Base-by-base conservation (phyloP, 2,113 vertebrate genomes). In the Tonatia bakeri region DNA sequence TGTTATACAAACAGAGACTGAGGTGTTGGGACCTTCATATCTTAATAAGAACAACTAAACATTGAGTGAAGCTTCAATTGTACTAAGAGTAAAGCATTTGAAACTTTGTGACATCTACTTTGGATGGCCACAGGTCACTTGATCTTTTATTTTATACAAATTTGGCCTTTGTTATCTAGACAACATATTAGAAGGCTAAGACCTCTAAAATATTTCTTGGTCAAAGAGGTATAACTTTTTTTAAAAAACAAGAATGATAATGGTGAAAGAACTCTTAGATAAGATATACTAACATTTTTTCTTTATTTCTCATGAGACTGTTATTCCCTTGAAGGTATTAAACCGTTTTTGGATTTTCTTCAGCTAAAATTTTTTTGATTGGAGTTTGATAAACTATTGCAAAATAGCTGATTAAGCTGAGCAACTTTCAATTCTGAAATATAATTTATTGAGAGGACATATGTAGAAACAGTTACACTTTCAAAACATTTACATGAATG, bases 401-500 rank as follows among this genome's bases (percentile, higher is more conserved):
- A 70, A 81, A 97, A 72, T 80, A n/a, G 76, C 79, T 50, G 52
- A 80, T 91, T 91, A 90, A 77, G 28, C 9, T 15, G 90, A 86
- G 24, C 0, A 94, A 45, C 80, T 70, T 95, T 47, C 13, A 40
- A 17, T 70, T 50, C 54, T 96, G 38, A 89, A 92, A 73, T 47
- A 45, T 70, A 45, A 72, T 77, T 96, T 65, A 19, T 15, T 76
- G 80, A 75, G 15, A 38, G 87, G 50, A 87, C 10, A 10, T 38
- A 19, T 59, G 90, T 33, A 45, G 54, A 82, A 72, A 86, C 12
- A 93, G 4, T 26, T 0, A 31, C 0, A 3, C 15, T 36, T 26
- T 70, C 45, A 64, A 64, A 45, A 91, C 26, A 56, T 33, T 38
- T 76, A 64, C 4, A 9, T 38, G 59, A 36, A 33, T 38, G 61